Base-by-base conservation (phyloP, 2,113 vertebrate genomes). In the Cyanistes caeruleus region DNA sequence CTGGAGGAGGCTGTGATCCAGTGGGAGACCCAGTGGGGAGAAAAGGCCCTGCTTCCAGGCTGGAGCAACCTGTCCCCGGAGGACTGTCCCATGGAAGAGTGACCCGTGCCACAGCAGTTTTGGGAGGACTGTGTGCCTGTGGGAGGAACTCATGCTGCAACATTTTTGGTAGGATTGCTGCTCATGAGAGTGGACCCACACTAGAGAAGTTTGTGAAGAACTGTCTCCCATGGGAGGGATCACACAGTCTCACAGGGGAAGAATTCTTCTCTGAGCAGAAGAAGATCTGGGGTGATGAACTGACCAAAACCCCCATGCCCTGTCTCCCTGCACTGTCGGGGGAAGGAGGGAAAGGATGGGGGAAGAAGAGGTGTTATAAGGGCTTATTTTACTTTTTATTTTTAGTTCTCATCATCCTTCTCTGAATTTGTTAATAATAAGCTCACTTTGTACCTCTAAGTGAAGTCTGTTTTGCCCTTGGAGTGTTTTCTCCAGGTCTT, bases 141-240 rank as follows among this genome's bases (percentile, higher is more conserved):
- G 33, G 31, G 12, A 53, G 15, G 19, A 7, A 31, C 25, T 55
- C 12, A 15, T 15, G 2, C 1, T 67, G 21, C 16, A 9, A 27
- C 27, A n/a, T 27, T 68, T 52, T 35, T 70, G 55, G 46, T 15
- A 52, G 37, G 10, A 44, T 8, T 53, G 39, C 33, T 53, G 49
- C 41, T 33, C 0, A 0, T 27, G 28, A 55, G 18, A 27, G 0
- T 39, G 41, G 6, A 63, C 8, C 33, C 28, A 55, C 1, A 1
- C 2, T 27, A 33, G 6, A 19, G 41, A 39, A 55, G 9, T 28
- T 46, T 9, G 12, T 0, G 0, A 27, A 39, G 14, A 33, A 18
- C 22, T 33, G 14, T 21, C 3, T 64, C 22, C 14, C 1, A 2
- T 18, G 4, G 22, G 58, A 37, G 11, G 9, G n/a, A 55, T 14